Conservation (phyloP, 2,888 invertebrate genomes). For the Dascillus cervinus region DNA sequence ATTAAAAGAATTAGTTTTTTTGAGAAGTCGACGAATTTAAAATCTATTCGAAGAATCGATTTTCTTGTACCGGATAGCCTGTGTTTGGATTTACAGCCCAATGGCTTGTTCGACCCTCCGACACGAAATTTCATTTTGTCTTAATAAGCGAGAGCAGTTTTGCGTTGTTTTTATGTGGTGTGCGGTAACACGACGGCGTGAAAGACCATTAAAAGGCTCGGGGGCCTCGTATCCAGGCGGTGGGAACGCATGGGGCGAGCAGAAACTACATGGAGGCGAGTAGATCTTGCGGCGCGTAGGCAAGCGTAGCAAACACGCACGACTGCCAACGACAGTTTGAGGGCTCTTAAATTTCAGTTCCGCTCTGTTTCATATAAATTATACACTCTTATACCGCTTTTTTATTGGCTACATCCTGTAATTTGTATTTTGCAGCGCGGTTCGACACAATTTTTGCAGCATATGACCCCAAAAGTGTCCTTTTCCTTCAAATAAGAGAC, state of each 20-base stretch:
- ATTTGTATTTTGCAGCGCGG: background rate
- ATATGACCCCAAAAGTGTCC: too few relatives aligned
- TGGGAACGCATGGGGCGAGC: constrained; percentile 12
- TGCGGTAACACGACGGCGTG: constrained; percentile 14
- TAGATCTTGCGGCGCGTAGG: too few relatives aligned
- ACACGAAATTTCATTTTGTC: constrained; percentile 24
- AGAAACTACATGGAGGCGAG: background rate
- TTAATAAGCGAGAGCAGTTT: constrained; percentile 21
- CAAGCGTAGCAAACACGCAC: constrained; percentile 6
- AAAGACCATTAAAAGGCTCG: constrained; percentile 18
- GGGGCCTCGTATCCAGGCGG: constrained; percentile 12
- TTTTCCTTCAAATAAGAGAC: too few relatives aligned
- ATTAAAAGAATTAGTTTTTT: too few relatives aligned
- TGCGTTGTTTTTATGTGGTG: constrained; percentile 22
- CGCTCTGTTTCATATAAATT: constrained; percentile 5
- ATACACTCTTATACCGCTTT: background rate
- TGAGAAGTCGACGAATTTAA: too few relatives aligned
- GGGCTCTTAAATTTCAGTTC: constrained; percentile 9
- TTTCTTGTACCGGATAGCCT: too few relatives aligned
- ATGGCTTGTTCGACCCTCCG: constrained; percentile 13
- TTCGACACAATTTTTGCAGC: too few relatives aligned
- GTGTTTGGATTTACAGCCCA: too few relatives aligned
- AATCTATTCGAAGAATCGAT: too few relatives aligned
- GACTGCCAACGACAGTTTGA: constrained; percentile 9
- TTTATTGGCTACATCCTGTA: background rate